Base-by-base conservation (phyloP, 2,797 vertebrate species). In the Helostoma temminkii region DNA sequence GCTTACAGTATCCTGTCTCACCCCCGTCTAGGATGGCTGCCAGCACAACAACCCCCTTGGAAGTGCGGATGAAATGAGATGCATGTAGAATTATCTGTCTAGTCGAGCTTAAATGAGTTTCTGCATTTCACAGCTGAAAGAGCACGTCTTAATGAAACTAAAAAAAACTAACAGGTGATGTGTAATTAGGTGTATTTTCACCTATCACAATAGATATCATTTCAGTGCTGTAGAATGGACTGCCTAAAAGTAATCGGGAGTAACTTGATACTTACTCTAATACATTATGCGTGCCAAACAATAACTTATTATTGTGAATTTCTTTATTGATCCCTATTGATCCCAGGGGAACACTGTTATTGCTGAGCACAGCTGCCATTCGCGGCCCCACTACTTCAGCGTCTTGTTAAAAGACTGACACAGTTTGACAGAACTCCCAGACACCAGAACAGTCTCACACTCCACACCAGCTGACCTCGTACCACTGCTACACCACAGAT, bases 1-100 rank as follows among this genome's bases (percentile, higher is more conserved):
- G 81, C 89, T 86, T 92, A 93, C 93, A 90, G 92, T 92, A 93
- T 92, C 91, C 82, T 84, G 84, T 80, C 84, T 76, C 81, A 66
- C 73, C 81, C 79, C 59, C 14, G 67, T 83, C 82, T 83, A 79
- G 76, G 73, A 77, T 2, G 71, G 34, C 72, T 74, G 86, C 78
- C 85, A 83, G 74, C 67, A 81, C 74, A 53, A 69, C 66, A 75
- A 61, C 76, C 83, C 82, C 76, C 64, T 14, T 21, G 10, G 59
- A n/a, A 84, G 80, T 60, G 82, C 54, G 72, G 74, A 73, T 85
- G 88, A 86, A 94, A 95, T 69, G 22, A 0, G 34, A 93, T 25
- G 58, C 67, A 62, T 82, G 80, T 89, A 67, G 75, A n/a, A n/a
- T 78, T 75, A 88, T 81, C 88, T 11, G 22, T 46, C 52, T 73